These are phyloP conservation scores for Euphonia xanthogaster DNA, from an alignment of 2,797 vertebrate species.

Conservation along the genomic window DNA sequence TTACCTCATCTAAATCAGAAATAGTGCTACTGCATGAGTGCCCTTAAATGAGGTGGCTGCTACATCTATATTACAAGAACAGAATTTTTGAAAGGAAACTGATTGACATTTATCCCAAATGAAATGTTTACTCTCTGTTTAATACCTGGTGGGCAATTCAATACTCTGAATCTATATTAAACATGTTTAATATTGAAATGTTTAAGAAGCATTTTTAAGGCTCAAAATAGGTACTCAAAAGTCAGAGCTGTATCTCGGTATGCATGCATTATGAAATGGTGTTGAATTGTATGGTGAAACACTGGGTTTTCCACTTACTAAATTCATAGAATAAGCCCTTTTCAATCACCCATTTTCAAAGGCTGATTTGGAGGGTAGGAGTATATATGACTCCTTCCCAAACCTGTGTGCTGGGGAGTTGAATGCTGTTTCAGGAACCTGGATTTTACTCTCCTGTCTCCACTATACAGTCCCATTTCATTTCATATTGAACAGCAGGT, in stretches of 20 bases:
- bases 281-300: neutral
- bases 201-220: neutral
- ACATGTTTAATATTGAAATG: neutral
- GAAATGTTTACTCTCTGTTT: constrained; percentile 37
- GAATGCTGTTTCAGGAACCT: neutral
- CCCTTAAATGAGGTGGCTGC: constrained; percentile 10
- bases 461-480: neutral
- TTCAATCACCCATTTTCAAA: neutral
- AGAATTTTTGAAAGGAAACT: constrained; percentile 1
- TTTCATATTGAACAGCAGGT: neutral
- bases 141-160: constrained; percentile 11
- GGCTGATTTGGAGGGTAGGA: neutral
- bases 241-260: neutral
- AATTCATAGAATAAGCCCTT: neutral
- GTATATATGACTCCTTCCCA: neutral
- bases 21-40: neutral
- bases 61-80: neutral
- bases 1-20: constrained; percentile 24
- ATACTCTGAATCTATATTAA: neutral
- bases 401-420: neutral
- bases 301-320: neutral
- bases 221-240: neutral
- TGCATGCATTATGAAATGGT: neutral
- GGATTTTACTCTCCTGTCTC: neutral
- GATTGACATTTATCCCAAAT: constrained; percentile 9